Evolutionary conservation across 2,797 vertebrate species (phyloP).

Genomic region (Ctenosaura bakeri): DNA sequence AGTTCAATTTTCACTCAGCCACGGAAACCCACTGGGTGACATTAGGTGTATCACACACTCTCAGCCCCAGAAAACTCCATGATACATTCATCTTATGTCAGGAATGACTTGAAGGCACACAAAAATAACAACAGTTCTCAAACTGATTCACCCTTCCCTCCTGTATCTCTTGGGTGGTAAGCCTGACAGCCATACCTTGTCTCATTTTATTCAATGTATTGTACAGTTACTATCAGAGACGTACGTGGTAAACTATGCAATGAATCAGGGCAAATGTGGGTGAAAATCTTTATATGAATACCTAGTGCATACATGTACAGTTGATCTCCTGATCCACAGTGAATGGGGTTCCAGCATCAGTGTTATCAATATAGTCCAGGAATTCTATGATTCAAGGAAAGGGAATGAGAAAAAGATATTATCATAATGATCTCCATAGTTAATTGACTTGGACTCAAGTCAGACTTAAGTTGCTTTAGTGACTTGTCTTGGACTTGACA

Average conservation of each 20-base stretch:
- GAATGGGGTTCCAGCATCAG: not conserved
- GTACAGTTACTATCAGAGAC: too few species aligned
- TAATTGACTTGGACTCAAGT: too few species aligned
- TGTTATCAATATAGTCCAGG: not conserved
- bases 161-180: not conserved
- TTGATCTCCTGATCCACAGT: not conserved
- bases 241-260: not conserved
- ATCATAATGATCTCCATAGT: not conserved
- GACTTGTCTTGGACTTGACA: too few species aligned
- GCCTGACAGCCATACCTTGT: not conserved
- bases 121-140: too few species aligned
- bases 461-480: too few species aligned
- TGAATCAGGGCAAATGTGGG: not conserved
- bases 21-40: too few species aligned
- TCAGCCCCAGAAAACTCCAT: too few species aligned
- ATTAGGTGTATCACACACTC: too few species aligned
- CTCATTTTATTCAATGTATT: not conserved
- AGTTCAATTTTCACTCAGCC: too few species aligned
- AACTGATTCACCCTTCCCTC: not conserved
- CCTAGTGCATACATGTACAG: not conserved
- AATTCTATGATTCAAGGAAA: not conserved
- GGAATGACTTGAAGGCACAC: too few species aligned
- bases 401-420: not conserved
- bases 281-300: not conserved
- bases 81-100: too few species aligned